Conservation (phyloP, 2,797 vertebrate genomes). For the Enteromius thamalakanensis region DNA sequence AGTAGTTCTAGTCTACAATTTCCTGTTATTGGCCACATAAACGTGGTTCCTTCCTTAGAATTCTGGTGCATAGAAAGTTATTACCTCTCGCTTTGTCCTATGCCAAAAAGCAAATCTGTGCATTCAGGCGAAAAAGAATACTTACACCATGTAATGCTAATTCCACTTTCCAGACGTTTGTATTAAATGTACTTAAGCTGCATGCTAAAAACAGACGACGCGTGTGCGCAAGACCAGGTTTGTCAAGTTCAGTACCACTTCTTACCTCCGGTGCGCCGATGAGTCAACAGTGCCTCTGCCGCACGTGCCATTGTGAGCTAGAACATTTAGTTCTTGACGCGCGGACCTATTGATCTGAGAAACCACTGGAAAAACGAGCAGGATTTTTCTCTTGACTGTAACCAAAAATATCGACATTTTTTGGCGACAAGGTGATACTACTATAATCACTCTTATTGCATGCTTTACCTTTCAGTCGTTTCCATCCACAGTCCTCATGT, state of each 20-base stretch:
- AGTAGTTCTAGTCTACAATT: background rate
- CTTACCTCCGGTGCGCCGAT: slow-evolving; percentile 48
- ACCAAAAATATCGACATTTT: background rate
- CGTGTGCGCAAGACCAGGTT: slow-evolving; percentile 17
- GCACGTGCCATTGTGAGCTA: slow-evolving; percentile 70
- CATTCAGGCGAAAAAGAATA: background rate
- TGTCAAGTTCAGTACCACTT: slow-evolving; percentile 5
- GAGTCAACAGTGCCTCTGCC: slow-evolving; percentile 64
- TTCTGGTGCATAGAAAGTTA: background rate
- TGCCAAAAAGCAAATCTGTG: slow-evolving; percentile 18
- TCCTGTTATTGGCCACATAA: background rate
- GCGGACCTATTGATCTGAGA: slow-evolving; percentile 1
- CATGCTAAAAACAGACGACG: background rate
- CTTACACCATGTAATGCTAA: slow-evolving; percentile 10
- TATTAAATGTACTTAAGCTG: background rate
- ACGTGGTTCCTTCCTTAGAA: background rate
- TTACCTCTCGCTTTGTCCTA: slow-evolving; percentile 4
- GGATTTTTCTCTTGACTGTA: slow-evolving; percentile 13
- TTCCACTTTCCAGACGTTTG: slow-evolving; percentile 10
- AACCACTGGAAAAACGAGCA: background rate
- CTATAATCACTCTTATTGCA: slow-evolving; percentile 9
- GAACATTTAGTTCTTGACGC: slow-evolving; percentile 74
- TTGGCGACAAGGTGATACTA: slow-evolving; percentile 10
- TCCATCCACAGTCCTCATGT: background rate
- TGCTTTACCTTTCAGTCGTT: background rate